Conservation (phyloP, 2,797 vertebrate genomes). For the Anguilla megastoma region DNA sequence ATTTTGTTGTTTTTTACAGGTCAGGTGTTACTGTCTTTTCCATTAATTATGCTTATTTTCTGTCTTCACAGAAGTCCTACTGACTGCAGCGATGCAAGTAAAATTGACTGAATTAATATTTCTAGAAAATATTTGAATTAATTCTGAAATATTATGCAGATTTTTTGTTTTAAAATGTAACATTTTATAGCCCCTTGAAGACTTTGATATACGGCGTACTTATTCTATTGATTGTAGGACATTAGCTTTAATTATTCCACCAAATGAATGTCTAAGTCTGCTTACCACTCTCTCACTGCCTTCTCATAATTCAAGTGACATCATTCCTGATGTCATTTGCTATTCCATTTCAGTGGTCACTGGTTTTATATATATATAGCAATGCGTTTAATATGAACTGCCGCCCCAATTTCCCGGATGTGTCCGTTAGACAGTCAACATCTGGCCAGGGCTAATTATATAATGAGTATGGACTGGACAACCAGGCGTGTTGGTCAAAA, state of each 20-base stretch:
- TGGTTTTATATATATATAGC: slow-evolving; percentile 1
- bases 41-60: not conserved
- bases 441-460: slow-evolving; percentile 39
- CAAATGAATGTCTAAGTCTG: not conserved
- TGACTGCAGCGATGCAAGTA: not conserved
- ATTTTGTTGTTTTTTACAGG: not conserved
- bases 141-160: not conserved
- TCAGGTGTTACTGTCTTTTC: not conserved
- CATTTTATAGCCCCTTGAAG: not conserved
- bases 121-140: not conserved
- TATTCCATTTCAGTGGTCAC: not conserved
- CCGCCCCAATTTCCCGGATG: slow-evolving; percentile 39
- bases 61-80: not conserved
- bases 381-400: slow-evolving; percentile 27
- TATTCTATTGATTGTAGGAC: not conserved
- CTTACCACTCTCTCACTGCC: not conserved
- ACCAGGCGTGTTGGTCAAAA: slow-evolving; percentile 58
- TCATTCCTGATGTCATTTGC: not conserved
- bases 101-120: not conserved
- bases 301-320: not conserved
- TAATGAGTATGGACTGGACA: slow-evolving; percentile 57
- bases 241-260: not conserved
- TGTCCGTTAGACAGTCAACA: slow-evolving; percentile 5
- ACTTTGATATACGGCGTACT: not conserved
- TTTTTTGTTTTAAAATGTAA: not conserved